These are phyloP conservation scores for Ophioderma brevispina DNA, from an alignment of 35 echinoderm and acorn worm genomes.

Conservation along the genomic window DNA sequence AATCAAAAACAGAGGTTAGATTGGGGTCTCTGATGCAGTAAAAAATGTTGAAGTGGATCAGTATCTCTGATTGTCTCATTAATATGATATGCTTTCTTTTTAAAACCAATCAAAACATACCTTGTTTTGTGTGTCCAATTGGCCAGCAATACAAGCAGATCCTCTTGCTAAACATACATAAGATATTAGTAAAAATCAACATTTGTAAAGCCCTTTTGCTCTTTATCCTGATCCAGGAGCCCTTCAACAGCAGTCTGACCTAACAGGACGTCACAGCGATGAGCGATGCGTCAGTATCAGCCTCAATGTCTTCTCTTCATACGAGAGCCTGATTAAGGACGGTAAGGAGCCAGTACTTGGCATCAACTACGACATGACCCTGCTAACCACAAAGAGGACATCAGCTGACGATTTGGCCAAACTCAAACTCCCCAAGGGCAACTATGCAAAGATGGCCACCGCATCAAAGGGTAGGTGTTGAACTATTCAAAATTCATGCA, in stretches of 20 bases:
- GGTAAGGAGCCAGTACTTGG: slow-evolving; percentile 66
- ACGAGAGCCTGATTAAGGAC: slow-evolving; percentile 61
- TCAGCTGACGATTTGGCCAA: slow-evolving; percentile 40
- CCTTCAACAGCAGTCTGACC: neutral
- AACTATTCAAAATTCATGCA: too few species aligned
- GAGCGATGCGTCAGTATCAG: slow-evolving; percentile 69
- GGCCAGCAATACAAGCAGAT: too few species aligned
- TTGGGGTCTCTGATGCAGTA: too few species aligned
- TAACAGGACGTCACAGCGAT: slow-evolving; percentile 13
- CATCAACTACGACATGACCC: slow-evolving; percentile 56
- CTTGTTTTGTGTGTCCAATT: too few species aligned
- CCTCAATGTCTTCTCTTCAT: slow-evolving; percentile 84
- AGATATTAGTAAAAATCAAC: neutral
- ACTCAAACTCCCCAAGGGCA: slow-evolving; percentile 65
- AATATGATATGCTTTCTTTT: too few species aligned
- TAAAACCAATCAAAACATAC: too few species aligned
- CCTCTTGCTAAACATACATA: too few species aligned
- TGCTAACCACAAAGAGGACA: slow-evolving; percentile 64
- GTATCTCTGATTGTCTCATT: too few species aligned
- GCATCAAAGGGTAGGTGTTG: slow-evolving; percentile 78
- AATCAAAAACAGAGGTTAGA: too few species aligned
- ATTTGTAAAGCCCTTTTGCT: neutral
- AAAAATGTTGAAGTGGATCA: too few species aligned
- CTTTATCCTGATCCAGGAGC: neutral
- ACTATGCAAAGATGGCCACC: slow-evolving; percentile 84